Percentiles rank a stretch among this genome's conserved stretches.
Conservation (phyloP, 2,113 vertebrate species). For the Cheilinus undulatus region DNA sequence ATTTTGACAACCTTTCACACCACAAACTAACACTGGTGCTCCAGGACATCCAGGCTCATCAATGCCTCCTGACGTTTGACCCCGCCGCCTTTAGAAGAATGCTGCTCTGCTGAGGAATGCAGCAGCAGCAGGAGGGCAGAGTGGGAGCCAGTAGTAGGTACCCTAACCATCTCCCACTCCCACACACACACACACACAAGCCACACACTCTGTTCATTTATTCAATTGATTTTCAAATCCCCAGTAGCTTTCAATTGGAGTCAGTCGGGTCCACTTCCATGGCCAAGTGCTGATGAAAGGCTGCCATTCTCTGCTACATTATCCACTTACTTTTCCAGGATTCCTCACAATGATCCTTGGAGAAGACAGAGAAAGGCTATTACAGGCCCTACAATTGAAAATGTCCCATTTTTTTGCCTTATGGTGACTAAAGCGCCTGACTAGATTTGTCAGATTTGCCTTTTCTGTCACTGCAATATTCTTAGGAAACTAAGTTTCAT, state of each 20-base stretch:
- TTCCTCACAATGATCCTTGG: conserved; percentile 54
- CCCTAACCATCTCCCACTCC: conserved; percentile 35
- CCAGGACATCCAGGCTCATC: conserved; percentile 7
- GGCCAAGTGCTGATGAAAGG: conserved; percentile 66
- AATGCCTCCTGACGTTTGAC: conserved; percentile 53
- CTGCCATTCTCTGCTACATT: conserved; percentile 61
- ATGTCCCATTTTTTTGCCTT: conserved; percentile 17
- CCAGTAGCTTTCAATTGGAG: conserved; percentile 69
- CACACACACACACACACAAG: conserved; percentile 35
- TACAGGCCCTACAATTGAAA: conserved; percentile 26
- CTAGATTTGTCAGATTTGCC: no score
- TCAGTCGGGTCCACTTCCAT: conserved; percentile 67
- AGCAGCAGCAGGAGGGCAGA: conserved; percentile 37
- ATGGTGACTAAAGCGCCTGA: conserved; percentile 20
- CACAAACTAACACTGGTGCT: background rate
- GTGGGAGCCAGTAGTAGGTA: conserved; percentile 3
- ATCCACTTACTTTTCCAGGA: conserved; percentile 56
- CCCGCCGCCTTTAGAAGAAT: conserved; percentile 40
- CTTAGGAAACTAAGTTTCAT: background rate
- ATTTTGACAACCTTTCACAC: background rate
- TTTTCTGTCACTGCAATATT: no score
- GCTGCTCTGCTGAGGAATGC: conserved; percentile 50
- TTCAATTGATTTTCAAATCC: conserved; percentile 70
- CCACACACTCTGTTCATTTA: conserved; percentile 39
- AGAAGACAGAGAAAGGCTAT: conserved; percentile 56